phyloP scores from a whole-genome alignment of 1,140 invertebrate genomes.

The Cylas formicarius region DNA sequence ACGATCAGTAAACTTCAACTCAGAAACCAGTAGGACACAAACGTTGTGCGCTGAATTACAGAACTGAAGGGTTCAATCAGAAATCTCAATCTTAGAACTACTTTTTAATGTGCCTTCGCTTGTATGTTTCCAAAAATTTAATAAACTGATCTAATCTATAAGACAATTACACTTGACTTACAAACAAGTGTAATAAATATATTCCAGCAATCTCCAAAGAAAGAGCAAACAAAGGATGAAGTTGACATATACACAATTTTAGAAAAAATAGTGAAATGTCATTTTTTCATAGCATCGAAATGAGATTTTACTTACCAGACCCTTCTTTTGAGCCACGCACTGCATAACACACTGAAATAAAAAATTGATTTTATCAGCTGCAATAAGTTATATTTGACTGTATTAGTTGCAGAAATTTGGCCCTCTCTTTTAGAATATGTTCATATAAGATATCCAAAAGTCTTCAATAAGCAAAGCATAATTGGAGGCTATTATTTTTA shows the following conservation, averaged over 20 bases:
- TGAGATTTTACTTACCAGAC: slow-evolving; percentile 32
- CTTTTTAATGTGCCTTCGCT: too few species aligned
- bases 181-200: not conserved
- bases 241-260: too few species aligned
- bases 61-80: too few species aligned
- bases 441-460: not conserved
- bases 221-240: too few species aligned
- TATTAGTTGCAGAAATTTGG: not conserved
- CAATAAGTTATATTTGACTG: too few species aligned
- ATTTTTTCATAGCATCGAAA: too few species aligned
- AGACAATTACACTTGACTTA: not conserved
- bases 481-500: slow-evolving; percentile 22
- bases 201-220: not conserved
- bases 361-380: slow-evolving; percentile 14
- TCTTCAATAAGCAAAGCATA: not conserved
- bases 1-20: too few species aligned
- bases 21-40: too few species aligned
- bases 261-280: too few species aligned
- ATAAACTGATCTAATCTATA: not conserved
- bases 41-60: too few species aligned
- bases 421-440: not conserved
- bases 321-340: slow-evolving; percentile 33
- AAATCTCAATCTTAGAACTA: too few species aligned
- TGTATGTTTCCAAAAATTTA: too few species aligned
- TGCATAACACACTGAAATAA: slow-evolving; percentile 32